Base-by-base conservation (phyloP, 2,888 invertebrate species). In the Patella ulyssiponensis region DNA sequence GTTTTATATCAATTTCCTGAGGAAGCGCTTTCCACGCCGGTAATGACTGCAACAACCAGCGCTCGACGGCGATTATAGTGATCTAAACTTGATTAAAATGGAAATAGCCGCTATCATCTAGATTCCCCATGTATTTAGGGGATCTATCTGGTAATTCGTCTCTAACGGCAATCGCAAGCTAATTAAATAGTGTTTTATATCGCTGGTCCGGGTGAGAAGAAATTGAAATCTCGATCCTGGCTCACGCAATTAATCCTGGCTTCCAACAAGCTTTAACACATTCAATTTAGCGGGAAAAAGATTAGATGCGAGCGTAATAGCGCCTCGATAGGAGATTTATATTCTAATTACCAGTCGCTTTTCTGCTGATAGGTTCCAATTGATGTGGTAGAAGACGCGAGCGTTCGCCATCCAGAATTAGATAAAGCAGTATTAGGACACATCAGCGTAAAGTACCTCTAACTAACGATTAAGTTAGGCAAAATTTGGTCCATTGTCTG, bases 51-150 rank as follows among this genome's bases (percentile, higher is more conserved):
- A 54, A 64, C 23, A 56, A 69, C 53, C 20, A 71, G 27, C 27
- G 53, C 20, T 73, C 64, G 64, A 76, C 54, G 58, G 76, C 75
- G 81, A 80, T 84, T 79, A 80, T 79, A 76, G 82, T 78, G 84
- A 84, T 84, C 84, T 78, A 76, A 81, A 82, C 82, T 84, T 82
- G 81, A 84, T 84, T 84, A 84, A 84, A 84, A 84, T 84, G 84
- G 84, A 84, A 84, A 84, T 84, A 72, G 78, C 76, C 71, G 75
- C 80, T 74, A 77, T 77, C 72, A 74, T 64, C 33, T 56, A 7
- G 69, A 51, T 69, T 44, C 73, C 54, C 78, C 73, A 58, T 51
- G 71, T 79, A 54, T 74, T 74, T 79, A 76, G 69, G 54, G 58
- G 69, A 54, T 56, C 71, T 64, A 53, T 73, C 69, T 51, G 56